Evolutionary conservation across 2,797 vertebrate species (phyloP), one percentile per base, ranked within the genome.

Genomic region (Botia kubotai): DNA sequence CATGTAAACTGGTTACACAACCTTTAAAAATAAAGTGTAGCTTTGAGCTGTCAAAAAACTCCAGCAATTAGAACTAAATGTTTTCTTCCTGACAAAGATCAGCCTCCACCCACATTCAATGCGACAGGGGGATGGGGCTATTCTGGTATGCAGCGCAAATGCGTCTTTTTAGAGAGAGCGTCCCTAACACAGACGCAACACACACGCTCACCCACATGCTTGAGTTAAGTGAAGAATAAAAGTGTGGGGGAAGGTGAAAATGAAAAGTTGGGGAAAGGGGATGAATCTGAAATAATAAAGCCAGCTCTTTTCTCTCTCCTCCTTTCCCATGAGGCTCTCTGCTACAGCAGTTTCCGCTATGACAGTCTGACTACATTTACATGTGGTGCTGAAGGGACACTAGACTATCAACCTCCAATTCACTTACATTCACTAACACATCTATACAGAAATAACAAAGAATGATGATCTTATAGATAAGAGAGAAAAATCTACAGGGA

Each of bases 221-320:
- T 19, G 75, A 72, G 68, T 71, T 78, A 82, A 78, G 76, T 65
- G 66, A 79, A 66, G 70, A 83, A 52, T 55, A 75, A 50, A 82
- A 74, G 75, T 70, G 48, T 48, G 70, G 65, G 77, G 80, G 79
- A 60, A 65, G 39, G 63, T 76, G 68, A 77, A 79, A 33, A 77
- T 77, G n/a, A 72, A 57, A 72, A 77, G 67, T 72, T 60, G 21
- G 12, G 79, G 72, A 69, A 52, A 68, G 74, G 72, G 63, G 36
- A 74, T 77, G n/a, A 48, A 66, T 77, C 43, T 48, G 33, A n/a
- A 74, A 60, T 23, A 21, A 58, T 77, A 43, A 77, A 69, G 23
- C 57, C 23, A 72, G 36, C 39, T 43, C 55, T 3, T 13, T 60
- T 66, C 62, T 70, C 26, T 58, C 50, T 43, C 8, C 23, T 60